phyloP scores from a whole-genome alignment of 2,888 invertebrate genomes.

The Sarcophaga caerulescens region DNA sequence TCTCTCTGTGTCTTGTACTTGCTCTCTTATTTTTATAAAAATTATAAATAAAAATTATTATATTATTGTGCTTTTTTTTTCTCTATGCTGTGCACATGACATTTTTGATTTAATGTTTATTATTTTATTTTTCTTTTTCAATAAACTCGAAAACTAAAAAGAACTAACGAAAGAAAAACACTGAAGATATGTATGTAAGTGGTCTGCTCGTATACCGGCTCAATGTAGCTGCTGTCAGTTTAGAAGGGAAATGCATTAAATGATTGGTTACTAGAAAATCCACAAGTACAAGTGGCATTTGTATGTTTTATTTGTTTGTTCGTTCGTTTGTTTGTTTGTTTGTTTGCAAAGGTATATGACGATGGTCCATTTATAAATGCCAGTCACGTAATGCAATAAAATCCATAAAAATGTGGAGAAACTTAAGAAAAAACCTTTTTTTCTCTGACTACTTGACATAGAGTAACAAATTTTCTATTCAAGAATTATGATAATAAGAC shows the following conservation, averaged over 20 bases:
- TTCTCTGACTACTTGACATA: conserved; percentile 11
- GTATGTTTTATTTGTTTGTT: not conserved
- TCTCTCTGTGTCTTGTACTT: no score
- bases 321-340: conserved; percentile 17
- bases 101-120: no score
- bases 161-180: conserved; percentile 21
- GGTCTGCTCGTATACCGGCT: not conserved
- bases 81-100: no score
- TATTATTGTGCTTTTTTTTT: no score
- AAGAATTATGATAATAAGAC: conserved; percentile 57
- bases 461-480: conserved; percentile 6
- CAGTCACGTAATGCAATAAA: conserved; percentile 59
- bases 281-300: conserved; percentile 7
- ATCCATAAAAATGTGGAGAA: conserved; percentile 30
- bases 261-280: not conserved
- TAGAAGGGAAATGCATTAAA: conserved; percentile 43
- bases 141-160: conserved; percentile 41
- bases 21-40: no score
- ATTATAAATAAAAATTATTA: no score
- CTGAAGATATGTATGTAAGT: no score
- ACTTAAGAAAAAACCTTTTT: conserved; percentile 35
- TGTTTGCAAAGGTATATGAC: conserved; percentile 9
- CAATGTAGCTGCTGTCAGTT: conserved; percentile 13
- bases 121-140: not conserved
- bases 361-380: conserved; percentile 49